These are phyloP conservation scores for Chlorodrepanis virens DNA, from an alignment of 2,113 vertebrate species.

Conservation along the genomic window DNA sequence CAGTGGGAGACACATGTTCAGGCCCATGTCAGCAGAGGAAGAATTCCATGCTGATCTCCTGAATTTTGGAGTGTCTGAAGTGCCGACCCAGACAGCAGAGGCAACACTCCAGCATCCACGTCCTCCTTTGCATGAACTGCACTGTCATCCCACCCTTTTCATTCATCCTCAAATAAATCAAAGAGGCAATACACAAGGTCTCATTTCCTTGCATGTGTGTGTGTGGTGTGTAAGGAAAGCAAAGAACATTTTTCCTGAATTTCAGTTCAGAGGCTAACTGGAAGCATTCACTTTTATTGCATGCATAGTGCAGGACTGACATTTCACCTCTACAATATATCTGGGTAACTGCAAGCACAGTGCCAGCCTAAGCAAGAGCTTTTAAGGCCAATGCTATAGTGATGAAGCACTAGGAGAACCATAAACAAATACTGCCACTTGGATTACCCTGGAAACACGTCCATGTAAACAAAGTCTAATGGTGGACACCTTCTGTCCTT, in stretches of 20 bases:
- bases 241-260: not conserved
- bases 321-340: not conserved
- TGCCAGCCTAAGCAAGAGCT: not conserved
- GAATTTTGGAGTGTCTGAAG: not conserved
- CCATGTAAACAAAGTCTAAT: not conserved
- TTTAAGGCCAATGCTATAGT: not conserved
- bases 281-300: not conserved
- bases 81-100: not conserved
- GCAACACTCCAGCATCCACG: fast-evolving
- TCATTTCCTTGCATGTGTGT: not conserved
- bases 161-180: not conserved
- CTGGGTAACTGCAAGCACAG: not conserved
- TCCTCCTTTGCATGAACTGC: not conserved
- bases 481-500: not conserved
- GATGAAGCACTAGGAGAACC: not conserved
- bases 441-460: not conserved
- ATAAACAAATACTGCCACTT: not conserved
- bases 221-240: not conserved
- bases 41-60: not conserved
- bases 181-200: not conserved
- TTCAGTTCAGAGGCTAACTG: not conserved
- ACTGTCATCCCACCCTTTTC: not conserved
- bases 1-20: not conserved
- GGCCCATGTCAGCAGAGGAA: not conserved
- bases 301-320: not conserved